These are phyloP conservation scores for Eurosta solidaginis DNA, from an alignment of 1,140 invertebrate species.

Conservation along the genomic window DNA sequence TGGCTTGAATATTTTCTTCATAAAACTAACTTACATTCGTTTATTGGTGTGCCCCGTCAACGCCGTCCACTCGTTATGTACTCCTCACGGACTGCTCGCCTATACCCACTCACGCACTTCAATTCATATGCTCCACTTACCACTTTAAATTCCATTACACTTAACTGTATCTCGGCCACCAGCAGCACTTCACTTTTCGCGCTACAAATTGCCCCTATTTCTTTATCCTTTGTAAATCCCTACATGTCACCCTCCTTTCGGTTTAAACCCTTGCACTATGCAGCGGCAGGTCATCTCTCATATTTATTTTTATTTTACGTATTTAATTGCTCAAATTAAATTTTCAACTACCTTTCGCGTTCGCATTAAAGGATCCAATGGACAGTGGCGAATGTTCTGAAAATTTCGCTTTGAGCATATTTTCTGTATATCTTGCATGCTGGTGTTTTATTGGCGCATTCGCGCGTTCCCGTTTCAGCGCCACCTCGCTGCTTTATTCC, in stretches of 20 bases:
- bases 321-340: constrained; percentile 23
- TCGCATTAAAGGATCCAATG: constrained; percentile 6
- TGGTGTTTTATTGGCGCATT: neutral
- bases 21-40: no score
- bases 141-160: constrained; percentile 9
- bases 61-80: no score
- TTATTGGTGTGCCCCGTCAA: no score
- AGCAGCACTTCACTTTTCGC: neutral
- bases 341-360: neutral
- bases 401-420: neutral
- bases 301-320: neutral
- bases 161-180: neutral
- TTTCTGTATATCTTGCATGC: neutral
- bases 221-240: constrained; percentile 4
- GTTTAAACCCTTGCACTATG: neutral
- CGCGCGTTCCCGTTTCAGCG: neutral
- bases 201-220: constrained; percentile 16
- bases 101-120: neutral
- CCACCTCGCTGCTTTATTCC: neutral
- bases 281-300: neutral
- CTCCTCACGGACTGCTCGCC: no score
- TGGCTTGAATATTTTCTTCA: no score
- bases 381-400: neutral
- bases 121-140: neutral
- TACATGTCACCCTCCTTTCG: neutral